Conservation (phyloP, 2,888 invertebrate genomes). For the Hololepta plana region DNA sequence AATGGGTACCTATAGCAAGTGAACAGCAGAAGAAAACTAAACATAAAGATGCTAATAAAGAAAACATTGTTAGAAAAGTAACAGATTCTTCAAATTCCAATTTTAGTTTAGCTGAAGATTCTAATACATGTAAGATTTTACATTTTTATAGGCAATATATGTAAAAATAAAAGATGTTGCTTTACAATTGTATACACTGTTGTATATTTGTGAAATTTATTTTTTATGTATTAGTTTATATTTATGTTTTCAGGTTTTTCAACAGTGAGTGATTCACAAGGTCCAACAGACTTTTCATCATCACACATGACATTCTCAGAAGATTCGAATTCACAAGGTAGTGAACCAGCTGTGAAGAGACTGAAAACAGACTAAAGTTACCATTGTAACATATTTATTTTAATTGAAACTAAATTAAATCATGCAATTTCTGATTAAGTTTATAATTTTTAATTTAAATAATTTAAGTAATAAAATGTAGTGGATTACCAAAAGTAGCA, state of each 20-base stretch:
- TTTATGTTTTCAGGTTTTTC: constrained; percentile 64
- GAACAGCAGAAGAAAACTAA: constrained; percentile 60
- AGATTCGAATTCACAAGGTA: constrained; percentile 79
- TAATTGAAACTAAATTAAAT: too few relatives aligned
- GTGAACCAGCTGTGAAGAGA: constrained; percentile 58
- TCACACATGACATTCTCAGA: constrained; percentile 74
- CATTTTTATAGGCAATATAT: not conserved
- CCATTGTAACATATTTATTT: too few relatives aligned
- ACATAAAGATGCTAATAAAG: constrained; percentile 54
- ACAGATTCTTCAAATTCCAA: constrained; percentile 66
- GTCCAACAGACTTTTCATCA: constrained; percentile 70
- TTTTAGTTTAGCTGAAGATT: constrained; percentile 72
- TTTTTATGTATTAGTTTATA: too few relatives aligned
- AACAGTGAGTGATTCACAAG: constrained; percentile 79
- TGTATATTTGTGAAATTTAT: constrained; percentile 2
- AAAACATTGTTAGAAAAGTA: constrained; percentile 53
- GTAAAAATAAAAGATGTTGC: not conserved
- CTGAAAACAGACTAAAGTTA: constrained; percentile 62
- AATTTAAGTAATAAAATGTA: too few relatives aligned
- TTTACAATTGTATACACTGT: constrained; percentile 2
- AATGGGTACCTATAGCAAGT: constrained; percentile 90
- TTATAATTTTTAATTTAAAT: too few relatives aligned
- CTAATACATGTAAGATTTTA: constrained; percentile 62
- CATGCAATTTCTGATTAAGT: too few relatives aligned
- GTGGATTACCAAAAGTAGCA: too few relatives aligned